Evolutionary conservation across 2,113 vertebrate genomes (phyloP), one percentile per base, ranked within the genome.

Genomic region (Rhabdomys dilectus): DNA sequence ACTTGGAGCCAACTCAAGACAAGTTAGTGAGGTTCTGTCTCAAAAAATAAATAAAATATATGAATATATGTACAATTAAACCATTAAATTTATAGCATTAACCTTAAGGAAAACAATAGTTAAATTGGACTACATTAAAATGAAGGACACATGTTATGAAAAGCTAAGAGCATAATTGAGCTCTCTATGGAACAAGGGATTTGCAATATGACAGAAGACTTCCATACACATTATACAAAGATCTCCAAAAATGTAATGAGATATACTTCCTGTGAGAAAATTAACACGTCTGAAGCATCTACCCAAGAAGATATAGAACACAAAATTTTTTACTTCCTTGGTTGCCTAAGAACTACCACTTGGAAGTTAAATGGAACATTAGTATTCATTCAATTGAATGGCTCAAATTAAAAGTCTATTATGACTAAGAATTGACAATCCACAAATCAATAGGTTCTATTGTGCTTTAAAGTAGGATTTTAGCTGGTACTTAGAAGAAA

Each of bases 281-380:
- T 42, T 8, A 36, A 80, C 56, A 80, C 12, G 10, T 7, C 19
- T 62, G 39, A 81, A 91, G 39, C 2, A 88, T 4, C 6, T 16
- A 87, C 29, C 73, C 72, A 26, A 16, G 62, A 88, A 94, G 90
- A 84, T 78, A 95, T n/a, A n/a, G n/a, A n/a, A n/a, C n/a, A n/a
- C n/a, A n/a, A n/a, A n/a, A n/a, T n/a, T n/a, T n/a, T n/a, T n/a
- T n/a, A 62, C 81, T n/a, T 87, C 48, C 86, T 62, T 62, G 68
- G 5, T 80, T 94, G 66, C 89, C n/a, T 77, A 89, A 21, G 15
- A 53, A 45, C 15, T 29, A 81, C 10, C 73, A 36, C n/a, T 17
- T 86, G 56, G 84, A 68, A 80, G 58, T 13, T 84, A 60, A 93
- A 66, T 78, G 4, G 75, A 34, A 85, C 13, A 45, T 4, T 77